Conservation (phyloP, 2,113 vertebrate species). For the Amphilophus citrinellus region DNA sequence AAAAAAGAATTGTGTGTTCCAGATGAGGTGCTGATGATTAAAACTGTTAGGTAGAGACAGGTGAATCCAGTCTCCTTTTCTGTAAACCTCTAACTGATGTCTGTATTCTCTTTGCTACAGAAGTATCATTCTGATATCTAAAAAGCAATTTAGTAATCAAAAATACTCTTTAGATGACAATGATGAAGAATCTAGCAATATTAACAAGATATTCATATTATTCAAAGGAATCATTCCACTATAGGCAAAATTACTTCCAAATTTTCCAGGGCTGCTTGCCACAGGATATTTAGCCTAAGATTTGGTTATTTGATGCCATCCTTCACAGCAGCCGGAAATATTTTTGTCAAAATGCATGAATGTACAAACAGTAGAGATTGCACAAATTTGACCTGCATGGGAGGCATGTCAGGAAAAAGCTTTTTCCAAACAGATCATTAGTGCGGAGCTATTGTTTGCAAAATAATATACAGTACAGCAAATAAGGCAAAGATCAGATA, state of each 20-base stretch:
- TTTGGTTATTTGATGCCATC: neutral
- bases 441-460: neutral
- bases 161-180: neutral
- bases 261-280: too few species aligned
- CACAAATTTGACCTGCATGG: neutral
- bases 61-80: neutral
- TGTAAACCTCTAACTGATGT: neutral
- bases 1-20: neutral
- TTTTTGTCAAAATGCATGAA: neutral
- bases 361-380: rapidly evolving
- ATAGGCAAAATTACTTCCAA: rapidly evolving
- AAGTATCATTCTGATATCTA: neutral
- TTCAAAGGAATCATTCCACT: neutral
- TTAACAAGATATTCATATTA: neutral
- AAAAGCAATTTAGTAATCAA: neutral
- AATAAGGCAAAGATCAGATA: neutral
- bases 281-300: neutral
- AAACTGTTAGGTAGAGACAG: neutral
- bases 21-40: neutral
- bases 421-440: neutral
- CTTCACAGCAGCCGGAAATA: neutral
- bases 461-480: neutral
- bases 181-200: neutral
- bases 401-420: neutral
- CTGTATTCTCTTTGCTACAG: neutral